phyloP scores from a whole-genome alignment of 2,113 vertebrate species.

The Gymnorhina tibicen region DNA sequence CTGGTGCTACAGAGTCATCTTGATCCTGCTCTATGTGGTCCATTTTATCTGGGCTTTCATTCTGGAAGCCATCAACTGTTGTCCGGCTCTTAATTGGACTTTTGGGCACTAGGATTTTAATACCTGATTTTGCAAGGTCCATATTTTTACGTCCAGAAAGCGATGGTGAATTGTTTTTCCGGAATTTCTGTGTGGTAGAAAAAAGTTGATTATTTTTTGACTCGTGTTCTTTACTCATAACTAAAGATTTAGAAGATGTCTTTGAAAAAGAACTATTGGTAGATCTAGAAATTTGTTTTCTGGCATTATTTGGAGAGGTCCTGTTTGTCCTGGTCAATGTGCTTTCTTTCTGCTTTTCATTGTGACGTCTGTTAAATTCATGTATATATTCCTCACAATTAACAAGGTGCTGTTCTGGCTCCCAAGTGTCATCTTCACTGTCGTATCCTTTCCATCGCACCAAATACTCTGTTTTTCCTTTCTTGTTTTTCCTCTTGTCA shows the following conservation, averaged over 20 bases:
- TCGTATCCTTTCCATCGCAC: conserved; percentile 94
- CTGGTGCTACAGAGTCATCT: conserved; percentile 86
- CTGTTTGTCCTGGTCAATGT: conserved; percentile 81
- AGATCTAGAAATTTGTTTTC: conserved; percentile 82
- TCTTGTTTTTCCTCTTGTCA: conserved; percentile 91
- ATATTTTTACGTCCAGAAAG: conserved; percentile 81
- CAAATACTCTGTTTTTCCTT: conserved; percentile 91
- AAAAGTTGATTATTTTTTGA: conserved; percentile 73
- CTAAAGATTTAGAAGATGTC: conserved; percentile 69
- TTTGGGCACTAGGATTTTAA: conserved; percentile 97
- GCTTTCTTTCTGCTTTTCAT: conserved; percentile 76
- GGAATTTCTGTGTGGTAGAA: conserved; percentile 74
- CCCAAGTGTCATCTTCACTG: conserved; percentile 93
- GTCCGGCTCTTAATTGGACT: conserved; percentile 89
- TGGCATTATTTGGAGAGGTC: conserved; percentile 80
- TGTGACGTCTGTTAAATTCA: conserved; percentile 86
- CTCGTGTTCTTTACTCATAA: conserved; percentile 71
- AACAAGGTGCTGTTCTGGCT: conserved; percentile 91
- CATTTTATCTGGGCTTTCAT: conserved; percentile 85
- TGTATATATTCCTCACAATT: conserved; percentile 92
- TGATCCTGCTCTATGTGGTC: conserved; percentile 85
- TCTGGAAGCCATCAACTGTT: conserved; percentile 85
- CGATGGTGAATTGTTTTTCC: conserved; percentile 69
- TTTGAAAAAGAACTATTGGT: conserved; percentile 75
- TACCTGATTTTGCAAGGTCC: conserved; percentile 91